phyloP scores from a whole-genome alignment of 2,888 invertebrate genomes.

The Merodon equestris region DNA sequence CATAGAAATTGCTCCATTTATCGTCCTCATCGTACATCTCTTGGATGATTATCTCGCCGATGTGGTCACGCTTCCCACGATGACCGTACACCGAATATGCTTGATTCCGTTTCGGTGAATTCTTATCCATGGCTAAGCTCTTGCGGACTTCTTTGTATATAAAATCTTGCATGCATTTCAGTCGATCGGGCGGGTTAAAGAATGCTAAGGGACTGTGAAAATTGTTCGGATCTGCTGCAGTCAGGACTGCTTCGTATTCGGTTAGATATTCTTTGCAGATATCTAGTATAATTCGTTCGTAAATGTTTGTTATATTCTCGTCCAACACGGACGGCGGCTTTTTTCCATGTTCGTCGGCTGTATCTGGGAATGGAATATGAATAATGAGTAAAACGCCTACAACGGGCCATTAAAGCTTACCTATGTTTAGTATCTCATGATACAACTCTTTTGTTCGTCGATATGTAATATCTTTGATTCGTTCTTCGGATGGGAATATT shows the following conservation, averaged over 20 bases:
- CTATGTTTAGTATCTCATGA: constrained; percentile 73
- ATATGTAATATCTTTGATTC: constrained; percentile 75
- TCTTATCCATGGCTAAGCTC: constrained; percentile 81
- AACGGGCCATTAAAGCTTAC: constrained; percentile 72
- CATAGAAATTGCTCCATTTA: constrained; percentile 86
- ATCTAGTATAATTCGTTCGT: constrained; percentile 82
- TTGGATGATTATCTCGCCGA: constrained; percentile 85
- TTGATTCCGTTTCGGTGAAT: constrained; percentile 73
- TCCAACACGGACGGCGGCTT: constrained; percentile 73
- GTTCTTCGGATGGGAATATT: constrained; percentile 75
- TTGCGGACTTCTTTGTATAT: constrained; percentile 80
- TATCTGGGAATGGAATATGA: constrained; percentile 67
- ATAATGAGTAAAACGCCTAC: too few relatives aligned
- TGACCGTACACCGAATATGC: constrained; percentile 79
- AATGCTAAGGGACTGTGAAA: constrained; percentile 76
- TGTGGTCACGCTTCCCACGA: constrained; percentile 84
- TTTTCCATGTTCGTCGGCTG: constrained; percentile 72
- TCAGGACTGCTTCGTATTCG: constrained; percentile 76
- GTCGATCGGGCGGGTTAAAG: constrained; percentile 79
- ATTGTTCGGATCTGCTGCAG: constrained; percentile 74
- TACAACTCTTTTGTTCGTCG: constrained; percentile 74
- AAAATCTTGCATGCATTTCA: constrained; percentile 79
- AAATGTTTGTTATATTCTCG: constrained; percentile 79
- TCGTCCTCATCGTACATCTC: constrained; percentile 86
- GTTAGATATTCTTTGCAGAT: constrained; percentile 82